Evolutionary conservation across 2,113 vertebrate genomes (phyloP).

Genomic region (Bufo gargarizans): DNA sequence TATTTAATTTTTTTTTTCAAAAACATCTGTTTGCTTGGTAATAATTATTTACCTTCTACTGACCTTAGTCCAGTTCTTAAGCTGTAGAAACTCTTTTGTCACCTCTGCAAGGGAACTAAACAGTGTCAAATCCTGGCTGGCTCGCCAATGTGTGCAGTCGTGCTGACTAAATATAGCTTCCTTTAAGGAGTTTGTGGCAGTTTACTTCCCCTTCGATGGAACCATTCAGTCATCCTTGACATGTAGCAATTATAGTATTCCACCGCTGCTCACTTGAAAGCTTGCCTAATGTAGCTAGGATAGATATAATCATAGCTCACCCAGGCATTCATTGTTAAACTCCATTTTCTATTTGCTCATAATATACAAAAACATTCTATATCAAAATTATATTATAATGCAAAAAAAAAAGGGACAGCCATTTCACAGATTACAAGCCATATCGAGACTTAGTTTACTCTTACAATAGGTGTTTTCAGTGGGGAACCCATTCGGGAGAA

Average conservation of each 20-base stretch:
- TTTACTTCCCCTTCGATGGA: conserved; percentile 55
- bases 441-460: conserved; percentile 19
- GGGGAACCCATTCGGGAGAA: conserved; percentile 5
- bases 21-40: not conserved
- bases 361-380: conserved; percentile 50
- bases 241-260: conserved; percentile 58
- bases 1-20: not conserved
- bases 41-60: not conserved
- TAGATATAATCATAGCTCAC: conserved; percentile 54
- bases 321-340: conserved; percentile 53
- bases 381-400: conserved; percentile 32
- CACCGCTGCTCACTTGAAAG: conserved; percentile 55
- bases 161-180: conserved; percentile 54
- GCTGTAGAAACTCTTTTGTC: not conserved
- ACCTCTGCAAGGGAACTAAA: not conserved
- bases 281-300: conserved; percentile 56
- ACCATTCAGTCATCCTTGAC: conserved; percentile 58
- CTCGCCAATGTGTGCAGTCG: conserved; percentile 25
- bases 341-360: conserved; percentile 53
- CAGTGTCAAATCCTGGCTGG: not conserved
- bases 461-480: conserved; percentile 10
- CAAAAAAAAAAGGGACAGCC: conserved; percentile 25
- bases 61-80: not conserved
- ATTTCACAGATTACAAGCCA: conserved; percentile 20
- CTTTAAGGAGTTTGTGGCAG: conserved; percentile 39